Evolutionary conservation across 2,797 vertebrate genomes (phyloP).

Genomic region (Microctenopoma stevenorrisi): DNA sequence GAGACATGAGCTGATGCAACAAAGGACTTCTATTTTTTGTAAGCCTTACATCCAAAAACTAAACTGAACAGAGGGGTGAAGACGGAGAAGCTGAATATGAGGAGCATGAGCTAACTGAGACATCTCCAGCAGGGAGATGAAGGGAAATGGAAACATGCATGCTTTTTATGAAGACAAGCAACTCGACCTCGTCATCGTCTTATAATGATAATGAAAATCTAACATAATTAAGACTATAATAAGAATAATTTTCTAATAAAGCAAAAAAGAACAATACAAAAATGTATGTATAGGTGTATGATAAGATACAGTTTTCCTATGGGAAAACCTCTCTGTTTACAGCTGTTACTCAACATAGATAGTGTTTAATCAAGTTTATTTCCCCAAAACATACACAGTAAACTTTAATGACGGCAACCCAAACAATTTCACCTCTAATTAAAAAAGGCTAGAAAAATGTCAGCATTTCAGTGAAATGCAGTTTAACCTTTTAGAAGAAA

Average conservation of each 20-base stretch:
- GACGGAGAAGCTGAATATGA: slow-evolving; percentile 45
- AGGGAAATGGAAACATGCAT: slow-evolving; percentile 80
- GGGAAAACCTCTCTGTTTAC: slow-evolving; percentile 77
- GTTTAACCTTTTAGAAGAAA: slow-evolving; percentile 45
- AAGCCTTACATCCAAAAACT: slow-evolving; percentile 81
- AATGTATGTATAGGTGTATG: slow-evolving; percentile 76
- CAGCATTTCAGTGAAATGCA: slow-evolving; percentile 72
- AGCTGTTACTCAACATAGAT: slow-evolving; percentile 72
- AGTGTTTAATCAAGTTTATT: slow-evolving; percentile 62
- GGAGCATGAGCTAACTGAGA: slow-evolving; percentile 49
- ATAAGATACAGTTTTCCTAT: slow-evolving; percentile 71
- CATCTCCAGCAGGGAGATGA: slow-evolving; percentile 60
- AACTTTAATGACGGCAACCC: slow-evolving; percentile 40
- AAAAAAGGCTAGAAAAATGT: slow-evolving; percentile 38
- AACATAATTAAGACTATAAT: slow-evolving; percentile 72
- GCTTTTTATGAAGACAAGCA: slow-evolving; percentile 81
- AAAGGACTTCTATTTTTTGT: slow-evolving; percentile 74
- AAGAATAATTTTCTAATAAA: slow-evolving; percentile 82
- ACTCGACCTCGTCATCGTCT: slow-evolving; percentile 73
- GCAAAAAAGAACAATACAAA: slow-evolving; percentile 48
- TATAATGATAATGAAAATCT: slow-evolving; percentile 73
- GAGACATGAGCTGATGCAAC: slow-evolving; percentile 69
- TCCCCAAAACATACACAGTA: slow-evolving; percentile 45
- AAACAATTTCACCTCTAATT: slow-evolving; percentile 35
- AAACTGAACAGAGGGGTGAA: slow-evolving; percentile 45